Base-by-base conservation (phyloP, 2,113 vertebrate genomes). In the Chauna torquata region DNA sequence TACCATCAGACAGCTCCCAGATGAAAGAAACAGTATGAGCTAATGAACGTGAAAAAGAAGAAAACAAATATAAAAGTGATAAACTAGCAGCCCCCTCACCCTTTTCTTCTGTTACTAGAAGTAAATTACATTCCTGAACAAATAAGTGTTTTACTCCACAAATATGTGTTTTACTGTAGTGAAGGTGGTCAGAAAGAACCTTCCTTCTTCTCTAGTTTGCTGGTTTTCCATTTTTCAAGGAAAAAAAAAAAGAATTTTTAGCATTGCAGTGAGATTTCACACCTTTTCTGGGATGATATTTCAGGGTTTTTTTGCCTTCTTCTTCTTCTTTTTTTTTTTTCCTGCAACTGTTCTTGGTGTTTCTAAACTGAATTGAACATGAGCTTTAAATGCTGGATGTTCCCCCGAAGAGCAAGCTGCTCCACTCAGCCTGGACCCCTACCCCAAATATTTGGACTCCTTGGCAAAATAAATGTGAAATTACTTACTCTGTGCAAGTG, bases 21-120 rank as follows among this genome's bases (percentile, higher is more conserved):
- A 96, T 88, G 80, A 86, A 88, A 82, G 92, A 68, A 88, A 64
- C 45, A 13, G 64, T 32, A 55, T 5, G 72, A 94, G 59, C 5
- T 70, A 78, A 84, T 55, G 88, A 78, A 47, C 55, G 69, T 62
- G 58, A 90, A 94, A 86, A 88, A 81, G 72, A 66, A 77, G 72
- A 42, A 88, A 94, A 91, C 83, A 94, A 86, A 86, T 71, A 94
- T 45, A 68, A 92, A 96, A 82, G 65, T 45, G 69, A 84, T 38
- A 84, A 96, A 92, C 88, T 77, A 36, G 84, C 82, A 58, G 54
- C 32, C 49, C 49, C 49, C 64, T 84, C 88, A 83, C 72, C 68
- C 93, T 95, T 86, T 71, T 59, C 27, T 72, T 61, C 55, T 83
- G 72, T 77, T 92, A 23, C 68, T 61, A 36, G 49, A 88, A 88